Base-by-base conservation (phyloP, 2,888 invertebrate species). In the Lepidonotus clava region DNA sequence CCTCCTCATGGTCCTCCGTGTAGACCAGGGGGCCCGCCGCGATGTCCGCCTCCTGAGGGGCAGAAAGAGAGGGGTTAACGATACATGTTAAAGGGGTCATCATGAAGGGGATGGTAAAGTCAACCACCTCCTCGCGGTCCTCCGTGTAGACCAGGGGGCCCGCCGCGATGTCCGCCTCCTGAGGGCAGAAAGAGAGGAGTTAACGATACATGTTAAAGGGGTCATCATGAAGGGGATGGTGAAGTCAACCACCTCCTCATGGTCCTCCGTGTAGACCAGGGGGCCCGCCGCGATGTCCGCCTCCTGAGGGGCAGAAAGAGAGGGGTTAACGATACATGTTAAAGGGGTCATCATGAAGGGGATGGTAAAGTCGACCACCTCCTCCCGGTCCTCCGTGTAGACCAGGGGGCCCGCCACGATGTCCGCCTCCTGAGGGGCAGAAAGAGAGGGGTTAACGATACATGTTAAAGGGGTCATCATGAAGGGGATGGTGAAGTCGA, bases 91-190 rank as follows among this genome's bases (percentile, higher is more conserved):
- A n/a, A n/a, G n/a, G n/a, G n/a, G n/a, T n/a, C n/a, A n/a, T 87
- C 61, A 90, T 85, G 85, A 89, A 88, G 36, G 89, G 88, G 8
- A 88, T 88, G 14, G 89, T 90, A 83, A 90, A 90, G 46, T 90
- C 89, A 0, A 90, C 87, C 36, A 86, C 86, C 24, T 86, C 76
- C 36, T 51, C 40, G 2, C 86, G 51, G n/a, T 83, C 85, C 46
- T 85, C 53, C 1, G 88, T 89, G 53, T 88, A 85, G 14, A 88
- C 86, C 6, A 90, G 41, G 1, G 90, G 84, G n/a, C 88, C 90
- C 4, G 86, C 88, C 8, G 89, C 90, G 18, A 90, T 84, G 66
- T 90, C 88, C 0, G 90, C 90, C 4, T 89, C 88, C 90, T 90
- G 86, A 1, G 38, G 34, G 24, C 11, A 24, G 56, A 85, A n/a